phyloP scores from a whole-genome alignment of 1,140 invertebrate genomes.

The Eulimnadia texana region DNA sequence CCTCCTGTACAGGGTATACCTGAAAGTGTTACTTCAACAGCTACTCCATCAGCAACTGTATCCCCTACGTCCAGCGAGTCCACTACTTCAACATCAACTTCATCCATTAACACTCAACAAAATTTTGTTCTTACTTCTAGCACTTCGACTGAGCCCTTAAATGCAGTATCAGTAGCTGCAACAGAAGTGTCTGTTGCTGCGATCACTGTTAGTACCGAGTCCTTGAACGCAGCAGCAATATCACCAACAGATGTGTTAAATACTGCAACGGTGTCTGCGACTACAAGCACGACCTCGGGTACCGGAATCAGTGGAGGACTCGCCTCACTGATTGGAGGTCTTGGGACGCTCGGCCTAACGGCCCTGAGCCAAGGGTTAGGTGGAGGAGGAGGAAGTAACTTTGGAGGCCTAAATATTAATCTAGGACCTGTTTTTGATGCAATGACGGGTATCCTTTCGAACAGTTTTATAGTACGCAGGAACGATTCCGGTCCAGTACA shows the following conservation, averaged over 20 bases:
- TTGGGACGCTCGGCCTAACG: conserved; percentile 19
- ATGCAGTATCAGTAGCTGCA: neutral
- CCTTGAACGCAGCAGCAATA: no score
- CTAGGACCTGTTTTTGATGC: conserved; percentile 24
- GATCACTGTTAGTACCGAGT: no score
- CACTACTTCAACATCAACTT: no score
- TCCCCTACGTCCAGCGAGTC: no score
- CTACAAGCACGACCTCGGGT: no score
- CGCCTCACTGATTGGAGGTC: conserved; percentile 13
- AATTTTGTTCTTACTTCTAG: no score
- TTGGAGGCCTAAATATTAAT: conserved; percentile 17
- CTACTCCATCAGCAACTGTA: no score
- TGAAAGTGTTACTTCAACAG: no score
- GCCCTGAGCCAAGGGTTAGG: conserved; percentile 17
- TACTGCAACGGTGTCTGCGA: no score
- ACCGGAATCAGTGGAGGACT: neutral
- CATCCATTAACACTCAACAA: no score
- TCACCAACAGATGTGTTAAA: no score
- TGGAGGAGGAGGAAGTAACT: conserved; percentile 2
- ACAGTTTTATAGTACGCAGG: conserved; percentile 20
- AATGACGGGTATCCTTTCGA: conserved; percentile 25
- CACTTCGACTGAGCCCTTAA: no score
- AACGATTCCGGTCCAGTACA: neutral
- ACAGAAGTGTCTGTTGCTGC: neutral
- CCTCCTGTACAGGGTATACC: conserved; percentile 10